Evolutionary conservation across 2,888 invertebrate genomes (phyloP).

Genomic region (Phorcus lineatus): DNA sequence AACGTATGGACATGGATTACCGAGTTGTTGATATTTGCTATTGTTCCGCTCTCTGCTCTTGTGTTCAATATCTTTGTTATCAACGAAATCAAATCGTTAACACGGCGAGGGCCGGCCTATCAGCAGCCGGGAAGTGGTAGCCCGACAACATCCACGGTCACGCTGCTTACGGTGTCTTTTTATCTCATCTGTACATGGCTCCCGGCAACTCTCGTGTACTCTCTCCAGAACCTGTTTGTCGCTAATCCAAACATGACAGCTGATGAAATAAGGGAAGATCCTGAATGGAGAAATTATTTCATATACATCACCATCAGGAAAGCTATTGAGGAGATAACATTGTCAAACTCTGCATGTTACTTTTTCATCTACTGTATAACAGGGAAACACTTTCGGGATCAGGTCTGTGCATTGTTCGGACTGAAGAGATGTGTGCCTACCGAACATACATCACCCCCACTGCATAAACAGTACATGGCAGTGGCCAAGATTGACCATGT

Average conservation of each 20-base stretch:
- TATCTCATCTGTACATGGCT: conserved; percentile 74
- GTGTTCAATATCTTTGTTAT: conserved; percentile 73
- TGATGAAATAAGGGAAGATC: conserved; percentile 56
- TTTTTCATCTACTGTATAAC: conserved; percentile 74
- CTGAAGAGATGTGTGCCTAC: conserved; percentile 31
- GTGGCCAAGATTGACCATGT: conserved; percentile 21
- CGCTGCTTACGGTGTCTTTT: conserved; percentile 73
- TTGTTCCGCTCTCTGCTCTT: conserved; percentile 69
- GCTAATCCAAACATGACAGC: conserved; percentile 42
- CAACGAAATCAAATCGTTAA: conserved; percentile 67
- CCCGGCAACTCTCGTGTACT: conserved; percentile 73
- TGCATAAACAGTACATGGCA: conserved; percentile 14
- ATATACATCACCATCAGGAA: conserved; percentile 65
- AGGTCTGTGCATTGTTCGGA: conserved; percentile 55
- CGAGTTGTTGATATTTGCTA: conserved; percentile 69
- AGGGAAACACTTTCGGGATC: conserved; percentile 70
- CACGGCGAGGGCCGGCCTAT: conserved; percentile 57
- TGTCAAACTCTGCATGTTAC: conserved; percentile 74
- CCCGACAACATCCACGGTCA: conserved; percentile 71
- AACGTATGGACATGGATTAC: conserved; percentile 70
- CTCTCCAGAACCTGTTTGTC: conserved; percentile 56
- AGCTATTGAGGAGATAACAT: conserved; percentile 67
- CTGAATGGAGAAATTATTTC: conserved; percentile 68
- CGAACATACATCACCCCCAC: background rate
- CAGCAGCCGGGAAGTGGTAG: conserved; percentile 44